These are phyloP conservation scores for Melanostoma mellinum DNA, from an alignment of 2,888 invertebrate genomes.

Conservation along the genomic window DNA sequence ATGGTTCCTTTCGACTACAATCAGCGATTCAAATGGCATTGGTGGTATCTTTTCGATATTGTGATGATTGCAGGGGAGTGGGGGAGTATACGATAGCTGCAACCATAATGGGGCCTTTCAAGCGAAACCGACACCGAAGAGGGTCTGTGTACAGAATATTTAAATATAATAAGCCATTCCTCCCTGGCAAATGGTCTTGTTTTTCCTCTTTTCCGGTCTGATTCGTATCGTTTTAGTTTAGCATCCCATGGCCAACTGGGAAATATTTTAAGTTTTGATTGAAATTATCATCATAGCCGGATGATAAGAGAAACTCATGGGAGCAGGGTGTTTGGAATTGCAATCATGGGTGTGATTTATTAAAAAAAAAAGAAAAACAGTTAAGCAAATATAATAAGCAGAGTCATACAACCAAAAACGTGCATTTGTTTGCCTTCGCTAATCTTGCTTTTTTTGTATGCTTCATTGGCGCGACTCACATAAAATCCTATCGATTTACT, in stretches of 20 bases:
- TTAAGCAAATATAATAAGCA: background rate
- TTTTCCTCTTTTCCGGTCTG: background rate
- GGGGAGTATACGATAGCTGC: background rate
- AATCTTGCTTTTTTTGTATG: constrained; percentile 15
- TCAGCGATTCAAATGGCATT: constrained; percentile 21
- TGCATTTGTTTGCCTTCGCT: background rate
- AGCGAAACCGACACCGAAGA: background rate
- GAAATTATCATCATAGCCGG: no score
- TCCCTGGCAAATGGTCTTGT: background rate
- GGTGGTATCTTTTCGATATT: constrained; percentile 14
- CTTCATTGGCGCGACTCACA: constrained; percentile 24
- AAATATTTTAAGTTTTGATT: no score
- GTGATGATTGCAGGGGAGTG: constrained; percentile 3
- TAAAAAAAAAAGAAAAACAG: no score
- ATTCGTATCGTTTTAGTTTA: background rate
- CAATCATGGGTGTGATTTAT: no score
- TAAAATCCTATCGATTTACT: constrained; percentile 14
- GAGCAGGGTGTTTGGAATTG: no score
- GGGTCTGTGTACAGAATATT: constrained; percentile 38
- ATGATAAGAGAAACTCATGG: no score
- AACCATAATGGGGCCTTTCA: constrained; percentile 14
- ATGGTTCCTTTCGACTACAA: constrained; percentile 12
- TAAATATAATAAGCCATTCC: constrained; percentile 34
- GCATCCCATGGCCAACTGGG: background rate
- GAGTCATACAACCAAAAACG: background rate